Conservation (phyloP, 2,113 vertebrate genomes). For the Clarias macrocephalus region DNA sequence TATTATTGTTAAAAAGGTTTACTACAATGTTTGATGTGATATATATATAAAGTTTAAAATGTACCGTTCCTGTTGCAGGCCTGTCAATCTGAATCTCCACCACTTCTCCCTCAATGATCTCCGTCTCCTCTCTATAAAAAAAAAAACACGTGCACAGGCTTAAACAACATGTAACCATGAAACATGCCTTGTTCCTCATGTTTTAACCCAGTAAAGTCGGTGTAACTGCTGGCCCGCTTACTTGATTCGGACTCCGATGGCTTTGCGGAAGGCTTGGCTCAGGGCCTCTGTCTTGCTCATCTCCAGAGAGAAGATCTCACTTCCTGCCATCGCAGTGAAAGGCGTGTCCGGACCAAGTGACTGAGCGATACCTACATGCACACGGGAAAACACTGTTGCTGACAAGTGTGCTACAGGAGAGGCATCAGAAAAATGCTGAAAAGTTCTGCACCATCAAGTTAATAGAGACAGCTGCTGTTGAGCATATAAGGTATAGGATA, state of each 20-base stretch:
- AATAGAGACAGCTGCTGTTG: neutral
- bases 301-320: slow-evolving; percentile 92
- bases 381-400: neutral
- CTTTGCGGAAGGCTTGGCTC: slow-evolving; percentile 88
- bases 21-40: too few relatives aligned
- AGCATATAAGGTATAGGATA: neutral
- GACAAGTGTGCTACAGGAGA: neutral
- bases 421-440: neutral
- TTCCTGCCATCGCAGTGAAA: slow-evolving; percentile 88
- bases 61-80: slow-evolving; percentile 90
- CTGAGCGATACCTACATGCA: slow-evolving; percentile 82
- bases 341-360: slow-evolving; percentile 86
- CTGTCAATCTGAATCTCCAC: slow-evolving; percentile 95
- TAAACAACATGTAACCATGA: neutral
- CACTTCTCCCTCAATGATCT: slow-evolving; percentile 95
- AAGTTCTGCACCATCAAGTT: neutral
- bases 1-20: too few relatives aligned
- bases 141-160: neutral
- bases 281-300: slow-evolving; percentile 94
- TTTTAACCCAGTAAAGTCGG: neutral
- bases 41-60: slow-evolving; percentile 38
- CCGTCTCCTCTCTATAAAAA: slow-evolving; percentile 83
- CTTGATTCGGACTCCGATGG: slow-evolving; percentile 92
- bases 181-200: neutral
- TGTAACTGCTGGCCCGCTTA: slow-evolving; percentile 60